A percentile compares a stretch with the other conserved stretches of the same genome.
phyloP scores from a whole-genome alignment of 2,113 vertebrate species.

The Cephalopterus ornatus region DNA sequence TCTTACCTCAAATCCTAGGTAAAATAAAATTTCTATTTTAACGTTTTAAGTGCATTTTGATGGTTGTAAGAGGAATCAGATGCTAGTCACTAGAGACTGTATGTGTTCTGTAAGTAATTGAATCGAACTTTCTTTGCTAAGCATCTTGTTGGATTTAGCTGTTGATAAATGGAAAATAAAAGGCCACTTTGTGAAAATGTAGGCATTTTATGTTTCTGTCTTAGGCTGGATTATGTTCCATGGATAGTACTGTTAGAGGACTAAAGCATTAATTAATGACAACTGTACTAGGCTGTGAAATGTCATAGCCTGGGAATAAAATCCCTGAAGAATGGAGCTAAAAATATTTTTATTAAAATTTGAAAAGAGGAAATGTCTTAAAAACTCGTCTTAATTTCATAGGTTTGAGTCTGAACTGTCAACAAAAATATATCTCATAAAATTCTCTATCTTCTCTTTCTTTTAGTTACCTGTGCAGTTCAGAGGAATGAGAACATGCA shows the following conservation, averaged over 20 bases:
- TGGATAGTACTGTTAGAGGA: not conserved
- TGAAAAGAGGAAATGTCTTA: not conserved
- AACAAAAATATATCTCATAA: not conserved
- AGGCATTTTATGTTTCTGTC: not conserved
- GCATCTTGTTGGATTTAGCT: not conserved
- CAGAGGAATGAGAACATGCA: not conserved
- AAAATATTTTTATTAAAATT: not conserved
- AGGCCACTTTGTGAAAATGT: not conserved
- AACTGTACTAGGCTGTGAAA: not conserved
- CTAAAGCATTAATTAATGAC: not conserved
- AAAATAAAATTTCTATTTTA: not conserved
- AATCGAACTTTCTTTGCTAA: not conserved
- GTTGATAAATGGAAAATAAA: not conserved
- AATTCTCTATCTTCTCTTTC: not conserved
- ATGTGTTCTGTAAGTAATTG: not conserved
- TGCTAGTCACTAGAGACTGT: not conserved
- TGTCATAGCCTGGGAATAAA: not conserved
- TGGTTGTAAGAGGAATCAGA: not conserved
- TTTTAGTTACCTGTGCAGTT: not conserved
- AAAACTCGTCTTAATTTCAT: not conserved
- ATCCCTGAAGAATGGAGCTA: not conserved
- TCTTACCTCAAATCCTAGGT: not conserved
- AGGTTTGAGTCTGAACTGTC: not conserved
- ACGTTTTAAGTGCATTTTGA: constrained; percentile 4
- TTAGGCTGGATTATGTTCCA: not conserved